Evolutionary conservation across 2,888 invertebrate species (phyloP), one percentile per base, ranked within the genome.

Genomic region (Pycnomerus fuliginosus): DNA sequence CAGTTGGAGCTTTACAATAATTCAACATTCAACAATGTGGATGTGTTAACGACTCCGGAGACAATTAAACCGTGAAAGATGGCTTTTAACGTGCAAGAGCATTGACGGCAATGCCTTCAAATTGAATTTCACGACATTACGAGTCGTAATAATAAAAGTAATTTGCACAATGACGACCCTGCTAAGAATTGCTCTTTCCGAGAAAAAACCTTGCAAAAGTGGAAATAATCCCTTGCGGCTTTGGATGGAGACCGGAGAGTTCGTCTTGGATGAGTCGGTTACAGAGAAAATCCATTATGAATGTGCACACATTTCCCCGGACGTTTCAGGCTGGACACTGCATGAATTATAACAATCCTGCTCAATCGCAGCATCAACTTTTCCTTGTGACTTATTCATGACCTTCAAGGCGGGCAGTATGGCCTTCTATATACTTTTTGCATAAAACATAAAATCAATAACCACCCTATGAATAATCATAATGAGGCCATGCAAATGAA

Each of bases 1-100:
- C n/a, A n/a, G n/a, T n/a, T n/a, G n/a, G n/a, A n/a, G n/a, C n/a
- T n/a, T n/a, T n/a, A n/a, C n/a, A n/a, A n/a, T n/a, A n/a, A n/a
- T n/a, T n/a, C n/a, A n/a, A n/a, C n/a, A n/a, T 56, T 48, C 40
- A 48, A 52, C 55, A 51, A 53, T 55, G 52, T 52, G 38, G 35
- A 54, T 50, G 52, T 56, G 54, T 58, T 58, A 58, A 58, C 54
- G 56, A 52, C 49, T n/a, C 48, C 52, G 52, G 54, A 48, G 50
- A 55, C 56, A 53, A 50, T 58, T 56, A 58, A 52, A 53, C 44
- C n/a, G n/a, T 49, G 53, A 58, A 52, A 50, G 50, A 55, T 52
- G 52, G 44, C 45, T 48, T 50, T 48, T 47, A 48, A 47, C 41
- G 47, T 50, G 52, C 50, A 52, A 44, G 22, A 29, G 33, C 38